phyloP scores from a whole-genome alignment of 2,113 vertebrate genomes.

The Labeo catla region DNA sequence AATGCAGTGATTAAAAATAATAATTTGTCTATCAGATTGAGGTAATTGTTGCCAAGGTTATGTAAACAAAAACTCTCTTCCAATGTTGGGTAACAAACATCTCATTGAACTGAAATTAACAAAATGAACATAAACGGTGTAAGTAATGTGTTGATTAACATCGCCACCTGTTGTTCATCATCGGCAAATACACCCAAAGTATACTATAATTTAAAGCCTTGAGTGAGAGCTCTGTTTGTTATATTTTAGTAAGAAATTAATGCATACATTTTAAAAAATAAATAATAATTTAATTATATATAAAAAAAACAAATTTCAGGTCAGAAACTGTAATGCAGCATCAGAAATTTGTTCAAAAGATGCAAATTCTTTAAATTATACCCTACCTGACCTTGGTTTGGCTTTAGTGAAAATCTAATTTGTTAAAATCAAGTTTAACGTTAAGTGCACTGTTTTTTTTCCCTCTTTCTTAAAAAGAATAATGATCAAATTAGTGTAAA shows the following conservation, averaged over 20 bases:
- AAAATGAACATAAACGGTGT: not conserved
- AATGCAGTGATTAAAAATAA: not conserved
- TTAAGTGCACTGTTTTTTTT: not conserved
- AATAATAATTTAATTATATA: too few species aligned
- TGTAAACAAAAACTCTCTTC: not conserved
- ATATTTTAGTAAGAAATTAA: not conserved
- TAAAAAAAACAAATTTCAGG: not conserved
- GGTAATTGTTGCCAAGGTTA: not conserved
- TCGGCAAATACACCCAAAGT: not conserved
- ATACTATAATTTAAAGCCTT: not conserved
- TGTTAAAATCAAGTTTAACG: not conserved
- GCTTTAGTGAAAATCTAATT: not conserved
- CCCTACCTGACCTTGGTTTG: not conserved
- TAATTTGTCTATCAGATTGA: not conserved
- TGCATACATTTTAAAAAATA: not conserved
- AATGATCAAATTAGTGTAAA: not conserved
- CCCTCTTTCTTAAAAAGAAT: not conserved
- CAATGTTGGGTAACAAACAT: not conserved
- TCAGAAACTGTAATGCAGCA: not conserved
- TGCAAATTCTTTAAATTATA: not conserved
- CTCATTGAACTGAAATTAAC: not conserved
- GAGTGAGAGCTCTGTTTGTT: not conserved
- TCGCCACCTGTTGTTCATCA: constrained; percentile 41
- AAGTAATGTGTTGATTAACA: not conserved
- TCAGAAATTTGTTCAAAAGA: not conserved